Evolutionary conservation across 2,888 invertebrate species (phyloP).

Genomic region (Drosophila setosimentum): DNA sequence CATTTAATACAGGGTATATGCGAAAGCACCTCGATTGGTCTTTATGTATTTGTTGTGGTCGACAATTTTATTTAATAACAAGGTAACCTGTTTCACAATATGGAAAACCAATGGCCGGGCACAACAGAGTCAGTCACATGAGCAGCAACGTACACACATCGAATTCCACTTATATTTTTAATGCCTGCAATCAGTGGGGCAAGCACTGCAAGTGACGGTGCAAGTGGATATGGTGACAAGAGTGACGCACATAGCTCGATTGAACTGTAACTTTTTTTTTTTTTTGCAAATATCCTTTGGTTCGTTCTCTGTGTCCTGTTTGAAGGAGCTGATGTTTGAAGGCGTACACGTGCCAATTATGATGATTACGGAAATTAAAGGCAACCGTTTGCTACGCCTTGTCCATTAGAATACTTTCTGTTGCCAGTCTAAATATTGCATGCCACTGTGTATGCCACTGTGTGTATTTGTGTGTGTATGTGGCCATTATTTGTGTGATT

Average conservation of each 20-base stretch:
- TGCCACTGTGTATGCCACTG: not conserved
- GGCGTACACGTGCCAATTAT: constrained; percentile 66
- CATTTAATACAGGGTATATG: constrained; percentile 1
- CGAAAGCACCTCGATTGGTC: not conserved
- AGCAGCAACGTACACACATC: constrained; percentile 8
- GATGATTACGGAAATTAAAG: constrained; percentile 67
- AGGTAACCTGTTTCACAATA: constrained; percentile 67
- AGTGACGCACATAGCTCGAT: constrained; percentile 25
- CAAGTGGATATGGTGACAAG: constrained; percentile 2
- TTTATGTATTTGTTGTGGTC: constrained; percentile 46
- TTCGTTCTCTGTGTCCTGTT: constrained; percentile 7
- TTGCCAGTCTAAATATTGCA: not conserved
- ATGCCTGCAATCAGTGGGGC: constrained; percentile 32
- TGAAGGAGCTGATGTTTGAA: constrained; percentile 36
- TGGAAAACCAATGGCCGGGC: constrained; percentile 44
- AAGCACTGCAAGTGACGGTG: not conserved
- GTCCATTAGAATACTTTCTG: not conserved
- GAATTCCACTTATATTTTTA: constrained; percentile 11
- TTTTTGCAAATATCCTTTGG: constrained; percentile 4
- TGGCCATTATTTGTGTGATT: constrained; percentile 10
- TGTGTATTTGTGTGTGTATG: not conserved
- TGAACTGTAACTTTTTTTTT: constrained; percentile 35
- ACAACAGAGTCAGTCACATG: constrained; percentile 3
- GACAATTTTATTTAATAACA: constrained; percentile 77
- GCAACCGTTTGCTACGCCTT: constrained; percentile 9